Base-by-base conservation (phyloP, 2,113 vertebrate genomes). In the Syngnathus typhle region DNA sequence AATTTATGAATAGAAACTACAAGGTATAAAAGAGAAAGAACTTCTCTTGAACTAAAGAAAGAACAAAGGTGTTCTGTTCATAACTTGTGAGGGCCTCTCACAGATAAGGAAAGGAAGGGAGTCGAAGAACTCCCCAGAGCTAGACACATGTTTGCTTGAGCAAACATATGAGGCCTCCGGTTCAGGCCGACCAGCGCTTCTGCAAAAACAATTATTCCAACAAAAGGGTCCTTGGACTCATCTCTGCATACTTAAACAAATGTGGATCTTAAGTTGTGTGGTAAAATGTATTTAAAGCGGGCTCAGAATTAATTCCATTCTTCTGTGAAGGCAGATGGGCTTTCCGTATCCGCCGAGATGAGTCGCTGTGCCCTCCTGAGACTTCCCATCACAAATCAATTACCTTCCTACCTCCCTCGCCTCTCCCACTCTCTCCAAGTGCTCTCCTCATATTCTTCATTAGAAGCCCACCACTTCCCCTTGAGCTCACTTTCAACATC, bases 381-480 rank as follows among this genome's bases (percentile, higher is more conserved):
- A 89, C 84, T 85, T 87, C 84, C 87, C 83, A 84, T 89, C 86
- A 88, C 89, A 89, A 90, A 91, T 91, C 90, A 90, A 91, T 91
- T 91, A 90, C 80, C 78, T 85, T 85, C 85, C 81, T 84, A 63
- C 80, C 83, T 88, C 79, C 87, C 74, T 84, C 74, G 66, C 79
- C 86, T 88, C 84, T 84, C 78, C 82, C 81, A 73, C 77, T 83
- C 79, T 65, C 78, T 80, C 68, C 79, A 80, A 89, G 84, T 83
- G 82, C 81, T 85, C 87, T 88, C 76, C 75, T 83, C 84, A 77
- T 84, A 85, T 88, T 87, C 85, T 88, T 88, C 87, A 89, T 89
- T 88, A 87, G 87, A 78, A 85, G 67, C 72, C 85, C 76, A 71
- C 67, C 81, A 85, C 88, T 89, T 88, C 86, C 87, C 80, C 80